Evolutionary conservation across 2,113 vertebrate species (phyloP).

Genomic region (Tachysurus vachellii): DNA sequence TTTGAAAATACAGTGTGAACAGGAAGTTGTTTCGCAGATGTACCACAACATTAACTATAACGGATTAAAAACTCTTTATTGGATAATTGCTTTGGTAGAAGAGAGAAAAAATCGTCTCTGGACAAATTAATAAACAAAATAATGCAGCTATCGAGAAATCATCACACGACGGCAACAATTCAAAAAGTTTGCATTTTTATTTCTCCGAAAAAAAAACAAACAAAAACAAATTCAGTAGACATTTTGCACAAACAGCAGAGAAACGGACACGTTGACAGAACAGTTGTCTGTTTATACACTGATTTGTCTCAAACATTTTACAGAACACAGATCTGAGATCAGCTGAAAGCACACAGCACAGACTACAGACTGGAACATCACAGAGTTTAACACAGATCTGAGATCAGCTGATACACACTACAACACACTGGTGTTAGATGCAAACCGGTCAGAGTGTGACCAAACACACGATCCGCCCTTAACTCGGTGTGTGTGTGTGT

Average conservation of each 20-base stretch:
- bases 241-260: constrained; percentile 14
- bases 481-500: neutral
- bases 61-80: neutral
- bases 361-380: neutral
- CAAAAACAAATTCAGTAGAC: neutral
- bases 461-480: constrained; percentile 7
- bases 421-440: neutral
- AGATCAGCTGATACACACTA: constrained; percentile 5
- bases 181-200: neutral
- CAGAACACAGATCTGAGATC: constrained; percentile 21
- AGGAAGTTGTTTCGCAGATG: neutral
- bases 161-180: neutral
- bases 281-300: neutral
- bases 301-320: neutral
- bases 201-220: constrained; percentile 9
- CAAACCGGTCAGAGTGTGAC: neutral
- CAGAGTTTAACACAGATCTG: constrained; percentile 27
- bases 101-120: neutral
- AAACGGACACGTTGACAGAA: neutral
- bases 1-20: neutral
- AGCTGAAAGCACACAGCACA: neutral
- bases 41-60: neutral
- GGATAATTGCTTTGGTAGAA: neutral
- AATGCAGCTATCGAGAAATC: neutral
- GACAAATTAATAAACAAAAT: neutral